Percentiles rank a stretch among this genome's conserved stretches.
Conservation (phyloP, 2,888 invertebrate genomes). For the Lydus trimaculatus region DNA sequence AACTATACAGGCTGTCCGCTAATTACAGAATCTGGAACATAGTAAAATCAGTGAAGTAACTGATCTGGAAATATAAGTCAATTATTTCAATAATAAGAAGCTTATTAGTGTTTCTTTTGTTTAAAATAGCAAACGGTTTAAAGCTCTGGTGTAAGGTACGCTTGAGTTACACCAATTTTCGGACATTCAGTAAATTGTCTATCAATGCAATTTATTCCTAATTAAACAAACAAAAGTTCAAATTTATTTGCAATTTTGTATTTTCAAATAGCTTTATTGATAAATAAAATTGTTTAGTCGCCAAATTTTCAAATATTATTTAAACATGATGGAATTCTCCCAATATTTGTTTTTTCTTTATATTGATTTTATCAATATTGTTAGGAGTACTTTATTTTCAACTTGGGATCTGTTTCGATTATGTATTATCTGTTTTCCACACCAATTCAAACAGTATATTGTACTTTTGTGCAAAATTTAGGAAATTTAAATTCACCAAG, state of each 20-base stretch:
- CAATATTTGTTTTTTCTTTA: background rate
- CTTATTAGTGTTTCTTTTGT: background rate
- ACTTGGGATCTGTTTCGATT: conserved; percentile 14
- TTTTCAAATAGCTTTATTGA: background rate
- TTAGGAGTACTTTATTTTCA: conserved; percentile 17
- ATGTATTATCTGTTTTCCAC: conserved; percentile 19
- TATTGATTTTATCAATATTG: conserved; percentile 17
- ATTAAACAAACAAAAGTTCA: background rate
- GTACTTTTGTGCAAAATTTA: background rate
- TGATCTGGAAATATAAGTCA: too few species aligned
- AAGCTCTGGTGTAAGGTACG: too few species aligned
- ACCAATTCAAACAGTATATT: conserved; percentile 20
- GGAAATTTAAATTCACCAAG: background rate
- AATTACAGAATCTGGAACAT: background rate
- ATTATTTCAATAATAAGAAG: background rate
- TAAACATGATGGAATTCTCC: background rate
- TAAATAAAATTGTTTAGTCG: background rate
- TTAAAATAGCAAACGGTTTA: background rate
- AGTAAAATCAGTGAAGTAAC: too few species aligned
- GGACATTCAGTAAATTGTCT: background rate
- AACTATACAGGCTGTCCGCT: background rate
- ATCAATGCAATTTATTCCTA: background rate
- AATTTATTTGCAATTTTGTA: background rate
- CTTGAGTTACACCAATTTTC: background rate
- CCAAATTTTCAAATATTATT: too few species aligned